phyloP scores from a whole-genome alignment of 2,113 vertebrate species.

The Thamnaconus septentrionalis region DNA sequence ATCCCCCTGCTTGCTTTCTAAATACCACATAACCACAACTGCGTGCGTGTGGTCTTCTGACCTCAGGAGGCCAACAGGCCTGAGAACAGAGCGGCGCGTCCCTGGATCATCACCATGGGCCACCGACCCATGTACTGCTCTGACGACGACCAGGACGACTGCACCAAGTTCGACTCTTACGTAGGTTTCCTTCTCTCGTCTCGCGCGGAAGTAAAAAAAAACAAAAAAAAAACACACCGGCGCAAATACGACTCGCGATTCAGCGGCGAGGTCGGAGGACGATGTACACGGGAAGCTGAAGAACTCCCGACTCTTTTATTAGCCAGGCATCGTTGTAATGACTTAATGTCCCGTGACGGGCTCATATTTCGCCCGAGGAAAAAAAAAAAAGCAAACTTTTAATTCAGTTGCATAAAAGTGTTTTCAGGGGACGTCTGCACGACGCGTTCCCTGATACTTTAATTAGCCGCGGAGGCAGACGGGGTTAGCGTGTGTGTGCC shows the following conservation, averaged over 20 bases:
- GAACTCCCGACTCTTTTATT: slow-evolving; percentile 8
- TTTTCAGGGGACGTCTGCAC: no score
- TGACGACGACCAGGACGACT: slow-evolving; percentile 85
- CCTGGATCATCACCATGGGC: slow-evolving; percentile 91
- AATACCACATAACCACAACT: not conserved
- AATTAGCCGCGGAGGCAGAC: not conserved
- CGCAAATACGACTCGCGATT: not conserved
- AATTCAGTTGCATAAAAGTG: no score
- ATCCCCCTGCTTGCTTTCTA: no score
- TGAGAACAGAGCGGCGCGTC: slow-evolving; percentile 71
- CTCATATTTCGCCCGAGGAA: not conserved
- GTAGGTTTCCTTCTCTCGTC: no score
- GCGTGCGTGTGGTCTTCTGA: not conserved
- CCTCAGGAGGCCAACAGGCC: slow-evolving; percentile 75
- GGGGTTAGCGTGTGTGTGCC: no score
- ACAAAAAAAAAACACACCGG: no score
- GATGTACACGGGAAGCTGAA: no score
- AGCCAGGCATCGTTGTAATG: not conserved
- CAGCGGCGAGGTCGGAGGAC: no score
- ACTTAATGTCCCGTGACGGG: not conserved
- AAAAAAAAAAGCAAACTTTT: no score
- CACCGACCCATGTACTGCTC: slow-evolving; percentile 93
- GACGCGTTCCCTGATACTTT: no score
- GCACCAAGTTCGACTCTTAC: slow-evolving; percentile 78
- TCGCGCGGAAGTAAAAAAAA: no score